Conservation (phyloP, 2,888 invertebrate genomes). For the Vandiemenella viatica region DNA sequence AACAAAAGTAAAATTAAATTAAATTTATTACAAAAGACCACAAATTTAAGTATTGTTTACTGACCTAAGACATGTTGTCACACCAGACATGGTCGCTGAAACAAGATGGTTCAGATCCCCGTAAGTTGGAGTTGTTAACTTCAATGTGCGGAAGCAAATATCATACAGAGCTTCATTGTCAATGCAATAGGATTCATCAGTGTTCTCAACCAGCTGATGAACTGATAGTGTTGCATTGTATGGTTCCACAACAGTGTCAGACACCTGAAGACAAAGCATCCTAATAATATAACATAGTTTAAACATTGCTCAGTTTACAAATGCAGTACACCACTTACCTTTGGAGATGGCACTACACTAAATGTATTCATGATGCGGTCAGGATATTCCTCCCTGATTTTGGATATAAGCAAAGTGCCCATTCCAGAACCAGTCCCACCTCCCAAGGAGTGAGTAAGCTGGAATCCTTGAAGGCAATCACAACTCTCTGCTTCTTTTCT, state of each 20-base stretch:
- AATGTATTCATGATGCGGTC: constrained; percentile 2
- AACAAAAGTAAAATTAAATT: no score
- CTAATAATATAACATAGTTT: no score
- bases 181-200: not conserved
- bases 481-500: constrained; percentile 3
- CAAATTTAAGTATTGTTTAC: no score
- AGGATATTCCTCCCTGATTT: constrained; percentile 2
- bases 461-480: constrained; percentile 2
- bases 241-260: not conserved
- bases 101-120: no score
- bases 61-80: not conserved
- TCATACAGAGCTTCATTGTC: not conserved
- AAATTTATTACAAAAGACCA: no score
- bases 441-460: not conserved
- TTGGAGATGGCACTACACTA: constrained; percentile 1
- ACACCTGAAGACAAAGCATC: no score
- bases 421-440: constrained; percentile 1
- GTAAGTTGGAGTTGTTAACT: no score
- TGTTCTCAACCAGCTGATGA: not conserved
- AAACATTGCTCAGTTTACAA: no score
- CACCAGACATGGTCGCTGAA: not conserved
- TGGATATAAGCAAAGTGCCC: not conserved
- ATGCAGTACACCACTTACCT: no score
- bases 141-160: not conserved
- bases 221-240: not conserved